These are phyloP conservation scores for Parelbella ahira DNA, from an alignment of 2,888 invertebrate genomes.

Conservation along the genomic window DNA sequence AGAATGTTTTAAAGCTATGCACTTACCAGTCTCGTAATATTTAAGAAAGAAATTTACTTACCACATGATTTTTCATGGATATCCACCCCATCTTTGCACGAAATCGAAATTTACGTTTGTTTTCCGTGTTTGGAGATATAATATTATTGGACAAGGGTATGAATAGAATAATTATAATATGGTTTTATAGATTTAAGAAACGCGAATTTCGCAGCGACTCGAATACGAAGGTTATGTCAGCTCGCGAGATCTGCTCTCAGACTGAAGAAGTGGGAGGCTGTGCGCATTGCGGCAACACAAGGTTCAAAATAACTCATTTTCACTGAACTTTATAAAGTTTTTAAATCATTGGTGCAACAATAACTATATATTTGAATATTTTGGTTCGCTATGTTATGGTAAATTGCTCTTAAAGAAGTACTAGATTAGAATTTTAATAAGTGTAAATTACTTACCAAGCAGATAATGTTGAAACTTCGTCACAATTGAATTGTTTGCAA, in stretches of 20 bases:
- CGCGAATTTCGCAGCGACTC: slow-evolving; percentile 6
- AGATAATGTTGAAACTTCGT: too few species aligned
- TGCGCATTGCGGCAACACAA: slow-evolving; percentile 76
- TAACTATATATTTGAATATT: too few species aligned
- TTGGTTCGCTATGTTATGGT: too few species aligned
- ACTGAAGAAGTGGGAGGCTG: slow-evolving; percentile 71
- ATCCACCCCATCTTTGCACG: slow-evolving; percentile 74
- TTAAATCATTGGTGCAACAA: too few species aligned
- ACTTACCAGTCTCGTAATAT: too few species aligned
- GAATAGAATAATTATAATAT: not conserved
- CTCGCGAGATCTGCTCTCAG: slow-evolving; percentile 64
- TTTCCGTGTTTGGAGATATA: slow-evolving; percentile 50
- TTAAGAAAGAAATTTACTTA: slow-evolving; percentile 52
- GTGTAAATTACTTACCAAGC: too few species aligned
- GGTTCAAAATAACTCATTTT: slow-evolving; percentile 44
- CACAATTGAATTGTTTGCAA: too few species aligned
- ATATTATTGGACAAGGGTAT: not conserved
- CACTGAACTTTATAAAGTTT: slow-evolving; percentile 12
- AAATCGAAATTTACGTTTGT: slow-evolving; percentile 57
- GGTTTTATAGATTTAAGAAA: not conserved
- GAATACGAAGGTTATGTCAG: slow-evolving; percentile 61
- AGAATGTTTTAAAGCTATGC: too few species aligned
- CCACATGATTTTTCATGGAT: slow-evolving; percentile 78
- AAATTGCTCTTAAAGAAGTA: too few species aligned
- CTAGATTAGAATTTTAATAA: too few species aligned